Percentiles rank a stretch among this genome's conserved stretches.
phyloP scores from a whole-genome alignment of 2,888 invertebrate species.

The Apamea anceps region DNA sequence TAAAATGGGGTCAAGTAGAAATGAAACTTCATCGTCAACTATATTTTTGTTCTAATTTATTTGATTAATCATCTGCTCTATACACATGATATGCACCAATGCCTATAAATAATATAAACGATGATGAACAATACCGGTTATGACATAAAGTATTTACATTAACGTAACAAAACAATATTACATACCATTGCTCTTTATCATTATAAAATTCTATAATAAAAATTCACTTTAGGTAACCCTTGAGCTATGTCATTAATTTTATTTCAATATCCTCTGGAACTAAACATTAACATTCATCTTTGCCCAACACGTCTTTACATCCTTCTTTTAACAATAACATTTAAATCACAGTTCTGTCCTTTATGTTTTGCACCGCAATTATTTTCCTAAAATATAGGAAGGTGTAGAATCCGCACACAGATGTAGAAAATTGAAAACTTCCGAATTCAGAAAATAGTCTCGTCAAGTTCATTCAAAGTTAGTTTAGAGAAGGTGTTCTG shows the following conservation, averaged over 20 bases:
- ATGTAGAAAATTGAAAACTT: slow-evolving; percentile 46
- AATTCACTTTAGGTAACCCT: slow-evolving; percentile 71
- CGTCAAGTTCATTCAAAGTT: slow-evolving; percentile 27
- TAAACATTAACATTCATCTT: slow-evolving; percentile 66
- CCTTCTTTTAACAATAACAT: slow-evolving; percentile 76
- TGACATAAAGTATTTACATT: slow-evolving; percentile 84
- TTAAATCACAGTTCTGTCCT: slow-evolving; percentile 83
- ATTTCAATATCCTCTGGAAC: slow-evolving; percentile 69
- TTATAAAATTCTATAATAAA: slow-evolving; percentile 76
- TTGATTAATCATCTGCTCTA: slow-evolving; percentile 90
- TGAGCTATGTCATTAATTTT: slow-evolving; percentile 77
- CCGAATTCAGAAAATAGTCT: slow-evolving; percentile 47
- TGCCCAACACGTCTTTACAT: slow-evolving; percentile 69
- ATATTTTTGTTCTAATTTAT: slow-evolving; percentile 89
- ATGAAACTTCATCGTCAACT: slow-evolving; percentile 82
- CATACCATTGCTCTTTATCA: slow-evolving; percentile 80
- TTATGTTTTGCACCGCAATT: slow-evolving; percentile 73
- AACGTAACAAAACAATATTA: slow-evolving; percentile 76
- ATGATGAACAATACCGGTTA: slow-evolving; percentile 83
- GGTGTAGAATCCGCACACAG: slow-evolving; percentile 62
- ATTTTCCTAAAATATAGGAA: slow-evolving; percentile 68
- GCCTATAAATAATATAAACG: slow-evolving; percentile 89
- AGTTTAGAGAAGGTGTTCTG: slow-evolving; percentile 37
- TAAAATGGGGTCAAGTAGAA: slow-evolving; percentile 53
- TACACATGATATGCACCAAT: slow-evolving; percentile 91